Percentiles rank a stretch among this genome's conserved stretches.
These are phyloP conservation scores for Machaerirhynchus nigripectus DNA, from an alignment of 2,113 vertebrate species.

Conservation along the genomic window DNA sequence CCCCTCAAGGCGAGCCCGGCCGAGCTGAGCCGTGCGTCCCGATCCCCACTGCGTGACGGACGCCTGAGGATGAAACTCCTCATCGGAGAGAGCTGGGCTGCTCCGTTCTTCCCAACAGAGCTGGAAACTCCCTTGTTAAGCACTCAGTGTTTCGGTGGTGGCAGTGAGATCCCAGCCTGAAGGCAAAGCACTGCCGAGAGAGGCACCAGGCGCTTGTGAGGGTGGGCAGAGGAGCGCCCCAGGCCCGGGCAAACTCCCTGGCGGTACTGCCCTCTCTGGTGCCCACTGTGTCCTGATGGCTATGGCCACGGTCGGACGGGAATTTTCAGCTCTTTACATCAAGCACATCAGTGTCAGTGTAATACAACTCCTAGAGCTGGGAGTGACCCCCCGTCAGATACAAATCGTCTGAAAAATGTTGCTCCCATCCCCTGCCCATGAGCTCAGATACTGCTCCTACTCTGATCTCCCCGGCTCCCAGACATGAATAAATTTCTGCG, in stretches of 20 bases:
- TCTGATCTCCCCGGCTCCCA: not conserved
- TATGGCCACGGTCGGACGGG: fast-evolving
- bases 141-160: fast-evolving
- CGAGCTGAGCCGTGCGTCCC: not conserved
- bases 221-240: not conserved
- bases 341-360: not conserved
- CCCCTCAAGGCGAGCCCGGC: no score
- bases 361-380: not conserved
- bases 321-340: not conserved
- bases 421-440: not conserved
- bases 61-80: not conserved
- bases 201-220: not conserved
- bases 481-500: not conserved
- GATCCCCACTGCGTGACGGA: not conserved
- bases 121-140: not conserved
- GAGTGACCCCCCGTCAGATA: not conserved
- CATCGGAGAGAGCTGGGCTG: no score
- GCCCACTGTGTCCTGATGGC: not conserved
- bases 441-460: fast-evolving
- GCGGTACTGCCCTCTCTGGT: not conserved
- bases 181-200: not conserved
- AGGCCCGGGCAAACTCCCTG: fast-evolving
- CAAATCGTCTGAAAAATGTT: not conserved
- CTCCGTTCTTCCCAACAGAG: not conserved
- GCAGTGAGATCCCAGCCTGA: not conserved